phyloP scores from a whole-genome alignment of 2,888 invertebrate genomes.

The Cataglyphis cursor region DNA sequence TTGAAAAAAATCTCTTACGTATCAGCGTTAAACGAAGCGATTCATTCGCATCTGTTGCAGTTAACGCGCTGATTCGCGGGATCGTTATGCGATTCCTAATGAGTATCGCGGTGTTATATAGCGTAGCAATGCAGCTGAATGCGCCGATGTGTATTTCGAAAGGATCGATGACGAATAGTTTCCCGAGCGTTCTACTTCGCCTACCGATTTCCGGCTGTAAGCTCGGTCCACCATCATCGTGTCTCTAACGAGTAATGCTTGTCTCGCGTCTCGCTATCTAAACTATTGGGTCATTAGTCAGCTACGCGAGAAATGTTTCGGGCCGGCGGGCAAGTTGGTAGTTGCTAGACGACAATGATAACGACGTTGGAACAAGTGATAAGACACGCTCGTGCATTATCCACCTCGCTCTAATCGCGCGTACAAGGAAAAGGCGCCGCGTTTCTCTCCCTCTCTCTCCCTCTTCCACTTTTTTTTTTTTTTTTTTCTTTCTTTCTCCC shows the following conservation, averaged over 20 bases:
- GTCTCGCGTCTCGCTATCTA: conserved; percentile 46
- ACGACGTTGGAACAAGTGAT: conserved; percentile 30
- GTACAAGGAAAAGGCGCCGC: conserved; percentile 7
- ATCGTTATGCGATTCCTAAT: neutral
- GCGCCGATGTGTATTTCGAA: conserved; percentile 16
- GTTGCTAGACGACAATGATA: conserved; percentile 51
- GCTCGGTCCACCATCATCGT: conserved; percentile 9
- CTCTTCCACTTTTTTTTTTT: neutral
- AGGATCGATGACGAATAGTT: conserved; percentile 22
- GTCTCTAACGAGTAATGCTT: conserved; percentile 46
- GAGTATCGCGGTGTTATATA: conserved; percentile 1
- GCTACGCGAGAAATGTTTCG: conserved; percentile 52
- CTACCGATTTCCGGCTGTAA: conserved; percentile 1
- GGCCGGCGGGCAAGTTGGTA: conserved; percentile 41
- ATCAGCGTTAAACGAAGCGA: neutral
- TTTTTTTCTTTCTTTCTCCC: neutral
- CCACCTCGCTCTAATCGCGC: conserved; percentile 13
- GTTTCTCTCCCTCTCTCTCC: conserved; percentile 4
- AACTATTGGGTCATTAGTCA: conserved; percentile 54
- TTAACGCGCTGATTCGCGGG: neutral
- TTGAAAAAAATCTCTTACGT: neutral
- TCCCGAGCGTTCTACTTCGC: neutral
- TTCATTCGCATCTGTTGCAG: neutral
- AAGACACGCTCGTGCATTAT: conserved; percentile 29
- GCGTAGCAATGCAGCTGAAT: neutral